phyloP scores from a whole-genome alignment of 1,140 invertebrate species.

The Mizuhopecten yessoensis region DNA sequence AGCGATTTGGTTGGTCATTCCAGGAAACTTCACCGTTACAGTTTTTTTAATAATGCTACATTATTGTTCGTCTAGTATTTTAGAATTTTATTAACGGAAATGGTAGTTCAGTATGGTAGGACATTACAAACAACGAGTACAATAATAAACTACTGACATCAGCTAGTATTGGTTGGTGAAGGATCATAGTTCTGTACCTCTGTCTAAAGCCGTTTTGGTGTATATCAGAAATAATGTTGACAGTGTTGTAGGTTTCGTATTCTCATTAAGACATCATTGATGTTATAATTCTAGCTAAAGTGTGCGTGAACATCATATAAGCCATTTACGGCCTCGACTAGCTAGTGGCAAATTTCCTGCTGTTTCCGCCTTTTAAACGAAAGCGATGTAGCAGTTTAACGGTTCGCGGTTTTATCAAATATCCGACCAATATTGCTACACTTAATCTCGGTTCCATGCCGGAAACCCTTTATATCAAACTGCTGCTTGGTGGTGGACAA shows the following conservation, averaged over 20 bases:
- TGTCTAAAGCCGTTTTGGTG: too few species aligned
- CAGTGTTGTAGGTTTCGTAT: background rate
- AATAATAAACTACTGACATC: background rate
- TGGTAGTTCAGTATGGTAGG: too few species aligned
- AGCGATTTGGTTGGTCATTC: too few species aligned
- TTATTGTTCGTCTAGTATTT: too few species aligned
- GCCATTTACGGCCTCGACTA: background rate
- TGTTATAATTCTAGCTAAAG: constrained; percentile 17
- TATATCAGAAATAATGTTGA: background rate
- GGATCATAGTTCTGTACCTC: too few species aligned
- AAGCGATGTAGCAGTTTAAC: constrained; percentile 8
- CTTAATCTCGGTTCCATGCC: background rate
- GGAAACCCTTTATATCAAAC: background rate
- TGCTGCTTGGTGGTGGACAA: background rate
- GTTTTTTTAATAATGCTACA: too few species aligned
- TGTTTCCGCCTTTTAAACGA: constrained; percentile 33
- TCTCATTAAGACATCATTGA: constrained; percentile 5
- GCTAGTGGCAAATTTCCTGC: constrained; percentile 37
- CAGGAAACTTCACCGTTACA: too few species aligned
- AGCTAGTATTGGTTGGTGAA: too few species aligned
- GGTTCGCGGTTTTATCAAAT: constrained; percentile 19
- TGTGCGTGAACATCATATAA: constrained; percentile 15
- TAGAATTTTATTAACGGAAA: too few species aligned
- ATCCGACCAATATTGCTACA: background rate
- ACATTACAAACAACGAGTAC: background rate